phyloP scores from a whole-genome alignment of 2,888 invertebrate genomes.

The Cenopis cana region DNA sequence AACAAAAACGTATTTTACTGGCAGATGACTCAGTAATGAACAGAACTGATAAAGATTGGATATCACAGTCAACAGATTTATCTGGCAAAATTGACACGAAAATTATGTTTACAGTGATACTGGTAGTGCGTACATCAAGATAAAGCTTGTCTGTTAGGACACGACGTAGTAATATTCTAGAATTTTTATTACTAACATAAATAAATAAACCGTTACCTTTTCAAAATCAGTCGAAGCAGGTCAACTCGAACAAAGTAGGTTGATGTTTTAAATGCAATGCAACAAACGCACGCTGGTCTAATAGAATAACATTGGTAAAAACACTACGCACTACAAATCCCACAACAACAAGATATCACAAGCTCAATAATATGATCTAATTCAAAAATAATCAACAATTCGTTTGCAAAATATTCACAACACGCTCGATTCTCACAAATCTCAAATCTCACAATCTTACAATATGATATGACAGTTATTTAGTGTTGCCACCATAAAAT shows the following conservation, averaged over 20 bases:
- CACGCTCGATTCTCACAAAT: conserved; percentile 55
- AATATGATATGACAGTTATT: conserved; percentile 53
- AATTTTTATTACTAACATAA: conserved; percentile 39
- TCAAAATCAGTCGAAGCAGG: conserved; percentile 74
- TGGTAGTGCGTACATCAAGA: conserved; percentile 24
- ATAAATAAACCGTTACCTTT: conserved; percentile 78
- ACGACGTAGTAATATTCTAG: conserved; percentile 21
- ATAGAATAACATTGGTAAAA: conserved; percentile 60
- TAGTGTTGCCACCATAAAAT: conserved; percentile 18
- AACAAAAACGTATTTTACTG: background rate
- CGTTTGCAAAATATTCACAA: conserved; percentile 74
- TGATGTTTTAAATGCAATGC: conserved; percentile 63
- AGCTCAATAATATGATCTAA: conserved; percentile 61
- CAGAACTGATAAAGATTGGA: conserved; percentile 26
- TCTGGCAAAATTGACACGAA: conserved; percentile 31
- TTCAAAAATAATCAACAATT: conserved; percentile 66
- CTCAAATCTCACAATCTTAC: background rate
- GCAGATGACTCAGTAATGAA: conserved; percentile 29
- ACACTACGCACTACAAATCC: conserved; percentile 66
- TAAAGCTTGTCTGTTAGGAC: conserved; percentile 11
- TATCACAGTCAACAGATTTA: conserved; percentile 33
- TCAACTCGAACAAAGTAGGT: conserved; percentile 78
- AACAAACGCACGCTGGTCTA: conserved; percentile 64
- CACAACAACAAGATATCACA: conserved; percentile 56
- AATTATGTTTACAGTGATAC: conserved; percentile 5